Evolutionary conservation across 1,140 invertebrate species (phyloP), one percentile per base, ranked within the genome.

Genomic region (Kradibia gibbosae): DNA sequence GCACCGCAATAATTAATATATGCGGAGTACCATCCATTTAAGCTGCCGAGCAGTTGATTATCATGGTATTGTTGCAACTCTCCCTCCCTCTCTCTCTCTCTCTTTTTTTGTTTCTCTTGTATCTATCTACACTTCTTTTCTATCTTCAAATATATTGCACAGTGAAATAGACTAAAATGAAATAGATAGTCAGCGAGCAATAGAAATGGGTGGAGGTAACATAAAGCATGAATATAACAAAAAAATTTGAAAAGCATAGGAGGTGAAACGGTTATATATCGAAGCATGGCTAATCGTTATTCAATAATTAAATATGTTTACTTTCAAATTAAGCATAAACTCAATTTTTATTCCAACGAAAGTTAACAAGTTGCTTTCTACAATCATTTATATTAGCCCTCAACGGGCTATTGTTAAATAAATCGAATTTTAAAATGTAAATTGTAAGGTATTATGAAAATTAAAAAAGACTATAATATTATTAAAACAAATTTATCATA

Each of bases 1-100:
- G 79, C 84, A 55, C 74, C 78, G 82, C 84, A 82, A 86, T 88
- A 87, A 88, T 88, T 88, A 88, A 88, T 88, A 87, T 86, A 85
- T 86, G 86, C 85, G 80, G 86, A 85, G 85, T 84, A 83, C 85
- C 83, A 86, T 86, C 85, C 84, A 85, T 82, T 86, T 82, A 84
- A 85, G 28, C 70, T 55, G 79, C 85, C 71, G 83, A 86, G 84
- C 75, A 84, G 85, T 88, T 88, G 85, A 88, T 88, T 88, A 88
- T 87, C 85, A 75, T 82, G 62, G 75, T 31, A 84, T 83, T 83
- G 80, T 81, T 71, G 39, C 0, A 8, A 10, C 7, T 7, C 20
- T 5, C 31, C 20, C 20, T 8, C 15, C 17, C 25, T 57, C 25
- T n/a, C 31, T 48, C 25, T 48, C 36, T 42, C 42, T 11, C 48